Evolutionary conservation across 2,888 invertebrate genomes (phyloP), one percentile per base, ranked within the genome.

Genomic region (Hemithea aestivaria): DNA sequence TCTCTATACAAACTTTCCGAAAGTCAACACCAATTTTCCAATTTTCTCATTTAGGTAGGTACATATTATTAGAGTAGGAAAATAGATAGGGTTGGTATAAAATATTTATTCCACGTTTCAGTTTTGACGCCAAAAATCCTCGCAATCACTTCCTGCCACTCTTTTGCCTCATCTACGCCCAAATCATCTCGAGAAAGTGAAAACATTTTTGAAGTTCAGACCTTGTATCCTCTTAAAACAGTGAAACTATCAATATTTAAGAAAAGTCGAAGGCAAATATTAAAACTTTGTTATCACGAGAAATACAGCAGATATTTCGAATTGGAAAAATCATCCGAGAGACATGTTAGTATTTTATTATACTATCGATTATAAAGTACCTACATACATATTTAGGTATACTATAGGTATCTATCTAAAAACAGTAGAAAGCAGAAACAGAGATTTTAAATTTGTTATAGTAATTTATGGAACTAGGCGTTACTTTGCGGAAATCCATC

Each of bases 221-320:
- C 56, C 1, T 33, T 62, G 3, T 56, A 65, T 41, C 57, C 55
- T 23, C 50, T 63, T 39, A 41, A 60, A n/a, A 56, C 56, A 2
- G 35, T 69, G 6, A 59, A 56, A 20, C 29, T 80, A 31, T 45
- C 45, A 2, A 82, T 93, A 20, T 93, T 90, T 69, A 89, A 90
- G 46, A 88, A 88, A 37, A 83, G 77, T 48, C 75, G 72, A 24
- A 80, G 91, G 16, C 89, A 89, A 59, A 87, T 90, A 0, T 73
- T 94, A 45, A 92, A 92, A 71, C 88, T 91, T 1, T 72, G 68
- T 21, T 81, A 89, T 39, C 78, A 78, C 45, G 79, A 87, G 27
- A 79, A 79, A 20, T 65, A 75, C 41, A 76, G 87, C 0, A 78
- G 88, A 54, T 92, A 91, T 72, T 93, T 91, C 66, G 93, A 94